phyloP scores from a whole-genome alignment of 2,113 vertebrate genomes.

The Oceanites oceanicus region DNA sequence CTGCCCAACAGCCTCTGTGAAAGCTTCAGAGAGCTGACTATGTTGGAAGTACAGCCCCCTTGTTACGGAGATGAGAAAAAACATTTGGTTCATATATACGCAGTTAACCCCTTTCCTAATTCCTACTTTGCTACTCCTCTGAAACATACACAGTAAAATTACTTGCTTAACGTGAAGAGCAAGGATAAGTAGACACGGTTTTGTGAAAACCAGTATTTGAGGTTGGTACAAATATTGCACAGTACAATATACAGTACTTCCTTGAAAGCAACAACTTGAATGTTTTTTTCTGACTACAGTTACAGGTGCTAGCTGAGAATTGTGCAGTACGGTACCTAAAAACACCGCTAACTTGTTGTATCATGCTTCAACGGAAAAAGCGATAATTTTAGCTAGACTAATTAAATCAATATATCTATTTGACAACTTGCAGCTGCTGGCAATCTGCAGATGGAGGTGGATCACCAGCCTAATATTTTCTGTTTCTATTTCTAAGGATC shows the following conservation, averaged over 20 bases:
- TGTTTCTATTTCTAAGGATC: conserved; percentile 60
- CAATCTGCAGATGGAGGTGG: conserved; percentile 32
- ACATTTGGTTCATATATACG: background rate
- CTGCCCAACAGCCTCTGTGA: background rate
- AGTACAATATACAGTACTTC: background rate
- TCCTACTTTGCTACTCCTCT: background rate
- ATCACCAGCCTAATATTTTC: conserved; percentile 42
- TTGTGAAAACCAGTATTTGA: background rate
- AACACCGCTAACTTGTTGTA: background rate
- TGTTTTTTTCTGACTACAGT: conserved; percentile 4
- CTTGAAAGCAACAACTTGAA: background rate
- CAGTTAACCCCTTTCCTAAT: background rate
- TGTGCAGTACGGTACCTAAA: background rate
- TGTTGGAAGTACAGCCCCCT: background rate
- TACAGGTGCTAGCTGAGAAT: conserved; percentile 17
- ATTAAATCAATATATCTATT: conserved; percentile 77
- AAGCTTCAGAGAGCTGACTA: background rate
- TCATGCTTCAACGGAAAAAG: conserved; percentile 15
- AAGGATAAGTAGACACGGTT: background rate
- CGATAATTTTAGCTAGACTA: conserved; percentile 55
- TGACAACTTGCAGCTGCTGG: conserved; percentile 59
- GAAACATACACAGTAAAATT: background rate
- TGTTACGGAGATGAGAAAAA: background rate
- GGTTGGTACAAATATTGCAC: background rate
- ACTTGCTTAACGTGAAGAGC: background rate